Conservation (phyloP, 2,888 invertebrate genomes). For the Phyllotreta striolata region DNA sequence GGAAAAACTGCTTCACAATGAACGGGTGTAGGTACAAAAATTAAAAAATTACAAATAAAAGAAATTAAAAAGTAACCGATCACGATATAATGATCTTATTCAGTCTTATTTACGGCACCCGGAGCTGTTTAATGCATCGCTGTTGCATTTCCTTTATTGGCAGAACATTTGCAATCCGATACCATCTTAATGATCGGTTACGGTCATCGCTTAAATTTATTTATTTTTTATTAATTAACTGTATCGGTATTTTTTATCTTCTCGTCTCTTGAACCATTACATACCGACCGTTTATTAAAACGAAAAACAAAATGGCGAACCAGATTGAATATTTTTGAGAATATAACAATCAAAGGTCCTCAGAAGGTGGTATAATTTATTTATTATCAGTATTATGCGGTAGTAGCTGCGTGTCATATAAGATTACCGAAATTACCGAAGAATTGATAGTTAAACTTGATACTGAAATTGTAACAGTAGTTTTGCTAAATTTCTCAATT, state of each 20-base stretch:
- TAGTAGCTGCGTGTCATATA: no score
- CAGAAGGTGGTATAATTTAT: no score
- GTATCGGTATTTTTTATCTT: slow-evolving; percentile 28
- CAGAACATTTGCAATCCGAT: slow-evolving; percentile 41
- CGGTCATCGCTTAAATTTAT: slow-evolving; percentile 39
- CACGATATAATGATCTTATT: slow-evolving; percentile 36
- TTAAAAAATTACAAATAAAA: not conserved
- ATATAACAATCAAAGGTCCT: no score
- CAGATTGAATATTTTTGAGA: no score
- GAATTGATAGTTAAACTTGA: no score
- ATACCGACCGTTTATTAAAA: slow-evolving; percentile 13
- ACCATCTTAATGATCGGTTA: slow-evolving; percentile 40
- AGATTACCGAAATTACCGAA: no score
- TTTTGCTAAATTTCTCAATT: no score
- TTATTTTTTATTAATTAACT: slow-evolving; percentile 30
- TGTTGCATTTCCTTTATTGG: slow-evolving; percentile 40
- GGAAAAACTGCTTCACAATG: no score
- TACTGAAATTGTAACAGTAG: no score
- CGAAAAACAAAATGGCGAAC: not conserved
- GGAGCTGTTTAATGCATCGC: slow-evolving; percentile 32
- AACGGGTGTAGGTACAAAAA: no score
- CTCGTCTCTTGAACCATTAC: slow-evolving; percentile 12
- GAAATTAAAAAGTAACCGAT: slow-evolving; percentile 14
- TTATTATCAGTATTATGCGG: no score
- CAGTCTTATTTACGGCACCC: slow-evolving; percentile 33